Conservation (phyloP, 2,888 invertebrate species). For the Drosophila anomalata region DNA sequence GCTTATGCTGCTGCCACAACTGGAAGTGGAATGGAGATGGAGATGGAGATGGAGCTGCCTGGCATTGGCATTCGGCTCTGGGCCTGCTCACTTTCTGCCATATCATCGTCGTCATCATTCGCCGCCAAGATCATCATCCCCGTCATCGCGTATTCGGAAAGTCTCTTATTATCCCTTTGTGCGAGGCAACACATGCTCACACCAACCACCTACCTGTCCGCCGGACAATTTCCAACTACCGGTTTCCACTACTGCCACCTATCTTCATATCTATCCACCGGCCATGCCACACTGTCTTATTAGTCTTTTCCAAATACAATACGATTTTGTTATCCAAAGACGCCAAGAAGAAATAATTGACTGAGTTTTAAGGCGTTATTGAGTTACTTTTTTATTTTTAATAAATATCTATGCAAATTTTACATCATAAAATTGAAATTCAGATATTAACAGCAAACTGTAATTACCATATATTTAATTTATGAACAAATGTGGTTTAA, state of each 20-base stretch:
- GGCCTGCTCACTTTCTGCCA: constrained; percentile 68
- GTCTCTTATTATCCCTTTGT: constrained; percentile 68
- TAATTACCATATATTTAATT: background rate
- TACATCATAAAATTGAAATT: background rate
- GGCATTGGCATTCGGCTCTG: constrained; percentile 47
- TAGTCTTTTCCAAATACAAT: background rate
- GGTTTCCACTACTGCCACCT: constrained; percentile 1
- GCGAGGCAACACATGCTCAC: constrained; percentile 30
- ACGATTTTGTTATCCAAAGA: background rate
- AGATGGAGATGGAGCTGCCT: constrained; percentile 16
- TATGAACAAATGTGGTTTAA: too few species aligned
- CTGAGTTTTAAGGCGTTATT: background rate
- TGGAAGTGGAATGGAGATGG: constrained; percentile 2
- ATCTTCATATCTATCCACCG: background rate
- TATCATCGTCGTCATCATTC: constrained; percentile 73
- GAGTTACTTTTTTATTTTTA: background rate
- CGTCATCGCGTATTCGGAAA: constrained; percentile 71
- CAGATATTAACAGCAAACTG: background rate
- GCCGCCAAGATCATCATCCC: constrained; percentile 52
- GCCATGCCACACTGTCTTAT: constrained; percentile 3
- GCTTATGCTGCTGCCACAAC: constrained; percentile 1
- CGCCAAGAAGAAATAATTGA: background rate
- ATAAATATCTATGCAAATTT: background rate
- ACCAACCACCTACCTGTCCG: constrained; percentile 22
- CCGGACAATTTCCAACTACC: constrained; percentile 9